phyloP scores from a whole-genome alignment of 2,797 vertebrate species.

The Danionella dracula region DNA sequence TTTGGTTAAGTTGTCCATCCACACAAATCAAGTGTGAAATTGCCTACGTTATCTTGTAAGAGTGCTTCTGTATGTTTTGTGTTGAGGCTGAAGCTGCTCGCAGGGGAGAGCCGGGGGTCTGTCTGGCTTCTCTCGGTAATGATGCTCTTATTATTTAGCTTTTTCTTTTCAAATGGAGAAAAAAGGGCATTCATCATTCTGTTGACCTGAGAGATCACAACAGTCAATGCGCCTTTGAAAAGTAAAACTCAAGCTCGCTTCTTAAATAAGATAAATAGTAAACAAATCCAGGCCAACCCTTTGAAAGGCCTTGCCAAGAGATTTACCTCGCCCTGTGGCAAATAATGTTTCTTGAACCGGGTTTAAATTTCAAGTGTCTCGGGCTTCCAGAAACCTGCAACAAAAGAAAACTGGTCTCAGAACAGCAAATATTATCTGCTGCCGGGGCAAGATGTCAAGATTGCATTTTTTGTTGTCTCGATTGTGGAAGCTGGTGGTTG shows the following conservation, averaged over 20 bases:
- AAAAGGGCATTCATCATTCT: constrained; percentile 61
- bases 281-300: constrained; percentile 80
- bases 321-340: constrained; percentile 81
- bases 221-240: constrained; percentile 73
- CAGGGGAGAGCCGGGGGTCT: constrained; percentile 49
- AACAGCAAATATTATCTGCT: constrained; percentile 79
- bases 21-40: not conserved
- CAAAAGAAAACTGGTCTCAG: constrained; percentile 76
- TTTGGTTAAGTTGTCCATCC: no score
- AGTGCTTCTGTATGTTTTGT: constrained; percentile 42
- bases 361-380: constrained; percentile 83
- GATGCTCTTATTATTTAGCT: constrained; percentile 63
- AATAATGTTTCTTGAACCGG: constrained; percentile 80
- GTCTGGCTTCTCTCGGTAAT: constrained; percentile 56
- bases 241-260: constrained; percentile 75
- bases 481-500: constrained; percentile 62
- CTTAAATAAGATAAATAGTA: constrained; percentile 84
- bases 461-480: constrained; percentile 76
- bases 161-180: constrained; percentile 59
- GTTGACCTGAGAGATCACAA: constrained; percentile 71
- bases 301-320: constrained; percentile 78
- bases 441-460: constrained; percentile 77
- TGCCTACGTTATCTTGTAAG: constrained; percentile 53
- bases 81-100: constrained; percentile 53
- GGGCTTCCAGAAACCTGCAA: constrained; percentile 77